Conservation (phyloP, 2,113 vertebrate species). For the Pteruthius melanotis region DNA sequence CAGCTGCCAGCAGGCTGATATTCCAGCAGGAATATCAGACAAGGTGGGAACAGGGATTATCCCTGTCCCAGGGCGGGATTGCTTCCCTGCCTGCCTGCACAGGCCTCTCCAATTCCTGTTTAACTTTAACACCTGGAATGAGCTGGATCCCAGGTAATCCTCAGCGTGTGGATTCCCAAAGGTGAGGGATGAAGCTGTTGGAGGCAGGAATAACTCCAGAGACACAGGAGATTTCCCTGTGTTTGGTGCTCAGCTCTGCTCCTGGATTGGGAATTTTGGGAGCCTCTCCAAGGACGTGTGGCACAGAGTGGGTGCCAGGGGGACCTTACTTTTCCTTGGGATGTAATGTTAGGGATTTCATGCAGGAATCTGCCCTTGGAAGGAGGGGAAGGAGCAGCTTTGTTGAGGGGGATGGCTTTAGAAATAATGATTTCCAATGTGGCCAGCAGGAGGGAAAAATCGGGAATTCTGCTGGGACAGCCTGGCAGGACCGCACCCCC, state of each 20-base stretch:
- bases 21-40: not conserved
- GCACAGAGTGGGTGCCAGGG: not conserved
- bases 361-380: fast-evolving
- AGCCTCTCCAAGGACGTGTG: not conserved
- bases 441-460: fast-evolving
- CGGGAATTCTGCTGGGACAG: not conserved
- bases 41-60: not conserved
- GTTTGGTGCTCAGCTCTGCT: not conserved
- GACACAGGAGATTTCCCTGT: too few relatives aligned
- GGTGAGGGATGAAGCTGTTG: not conserved
- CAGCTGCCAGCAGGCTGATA: not conserved
- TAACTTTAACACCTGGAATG: not conserved
- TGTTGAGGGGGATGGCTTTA: fast-evolving
- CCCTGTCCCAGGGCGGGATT: not conserved
- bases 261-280: not conserved
- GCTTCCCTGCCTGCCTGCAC: not conserved
- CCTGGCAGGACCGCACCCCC: fast-evolving
- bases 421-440: fast-evolving
- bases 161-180: not conserved
- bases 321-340: too few relatives aligned
- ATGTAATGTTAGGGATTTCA: fast-evolving
- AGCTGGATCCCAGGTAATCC: not conserved
- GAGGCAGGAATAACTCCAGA: not conserved
- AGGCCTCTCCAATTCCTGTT: not conserved
- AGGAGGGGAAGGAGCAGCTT: not conserved